A percentile compares a stretch with the other conserved stretches of the same genome.
Evolutionary conservation across 2,797 vertebrate species (phyloP).

Genomic region (Chrysocyon brachyurus): DNA sequence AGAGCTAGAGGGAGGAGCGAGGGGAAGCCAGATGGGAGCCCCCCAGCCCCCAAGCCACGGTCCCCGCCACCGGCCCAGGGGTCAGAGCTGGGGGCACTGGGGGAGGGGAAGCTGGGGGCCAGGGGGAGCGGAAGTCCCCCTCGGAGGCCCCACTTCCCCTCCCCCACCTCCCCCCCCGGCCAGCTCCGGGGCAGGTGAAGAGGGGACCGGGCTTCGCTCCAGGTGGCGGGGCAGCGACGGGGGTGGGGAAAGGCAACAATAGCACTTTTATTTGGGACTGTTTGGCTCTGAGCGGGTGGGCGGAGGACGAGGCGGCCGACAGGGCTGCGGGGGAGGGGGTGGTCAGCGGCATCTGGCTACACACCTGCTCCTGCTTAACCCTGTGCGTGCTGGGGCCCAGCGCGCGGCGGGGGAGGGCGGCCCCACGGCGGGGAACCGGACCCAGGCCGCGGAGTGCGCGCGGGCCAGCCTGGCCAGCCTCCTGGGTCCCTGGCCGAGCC

Average conservation of each 20-base stretch:
- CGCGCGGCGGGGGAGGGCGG: not conserved
- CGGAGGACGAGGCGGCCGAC: slow-evolving; percentile 78
- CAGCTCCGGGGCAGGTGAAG: slow-evolving; percentile 85
- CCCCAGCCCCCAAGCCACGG: not conserved
- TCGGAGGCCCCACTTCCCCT: slow-evolving; percentile 64
- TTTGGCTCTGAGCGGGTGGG: slow-evolving; percentile 82
- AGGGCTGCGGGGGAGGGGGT: slow-evolving; percentile 73
- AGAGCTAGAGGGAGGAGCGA: slow-evolving; percentile 71
- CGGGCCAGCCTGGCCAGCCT: not conserved
- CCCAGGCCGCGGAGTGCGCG: not conserved
- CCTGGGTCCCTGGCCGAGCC: slow-evolving; percentile 59
- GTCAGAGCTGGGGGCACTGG: not conserved
- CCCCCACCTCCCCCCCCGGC: not conserved
- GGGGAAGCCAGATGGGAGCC: not conserved
- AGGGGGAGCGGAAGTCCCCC: slow-evolving; percentile 61
- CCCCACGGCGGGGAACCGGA: not conserved
- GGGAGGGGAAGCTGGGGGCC: not conserved
- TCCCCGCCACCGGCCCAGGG: not conserved
- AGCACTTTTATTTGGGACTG: slow-evolving; percentile 82
- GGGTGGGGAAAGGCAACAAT: slow-evolving; percentile 89
- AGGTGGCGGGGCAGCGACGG: slow-evolving; percentile 87
- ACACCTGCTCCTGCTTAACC: slow-evolving; percentile 86
- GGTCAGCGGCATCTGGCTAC: slow-evolving; percentile 81
- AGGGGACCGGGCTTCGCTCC: slow-evolving; percentile 85
- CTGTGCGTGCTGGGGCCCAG: slow-evolving; percentile 67